Base-by-base conservation (phyloP, 2,888 invertebrate genomes). In the Pimpla rufipes region DNA sequence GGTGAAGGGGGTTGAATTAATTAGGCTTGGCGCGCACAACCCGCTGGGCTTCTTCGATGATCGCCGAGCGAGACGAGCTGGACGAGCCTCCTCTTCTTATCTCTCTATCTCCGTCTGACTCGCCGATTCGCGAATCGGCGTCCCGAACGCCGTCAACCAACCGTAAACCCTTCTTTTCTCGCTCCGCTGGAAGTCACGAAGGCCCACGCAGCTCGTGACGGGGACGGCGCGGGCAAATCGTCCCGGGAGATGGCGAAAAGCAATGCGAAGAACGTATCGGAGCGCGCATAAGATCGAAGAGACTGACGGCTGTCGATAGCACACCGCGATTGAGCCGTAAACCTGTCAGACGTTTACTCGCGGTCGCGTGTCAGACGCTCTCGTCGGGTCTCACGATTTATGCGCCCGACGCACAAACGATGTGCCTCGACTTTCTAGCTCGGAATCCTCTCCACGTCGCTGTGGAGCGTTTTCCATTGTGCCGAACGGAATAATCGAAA, bases 281-380 rank as follows among this genome's bases (percentile, higher is more conserved):
- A 62, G 62, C 74, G 45, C 16, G 21, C 16, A 57, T 50, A 45
- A 13, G 29, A 52, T 40, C 35, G 37, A 35, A 55, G 66, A 71
- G 82, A 75, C 74, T 84, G 82, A 84, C 79, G 71, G 73, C 70
- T 71, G 79, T 62, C 79, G 79, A 79, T 79, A 75, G 64, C 16
- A 74, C 40, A 40, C 21, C 75, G 21, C 57, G 84, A 84, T 84
- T 84, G 84, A 84, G 84, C 68, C 78, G 79, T 84, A 82, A 84
- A 82, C 74, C 78, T 82, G 79, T 84, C 79, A 68, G 68, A 71
- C 64, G 81, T 74, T 82, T 71, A 79, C 52, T 66, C 47, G 71
- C 23, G 29, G 45, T 57, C 57, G 40, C 57, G 29, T 42, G 71
- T 42, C 8, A 21, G 52, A 35, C 37, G 35, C 35, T 70, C 62